These are phyloP conservation scores for Mormyrus proboscirostris DNA, from an alignment of 2,797 vertebrate genomes.

Conservation along the genomic window DNA sequence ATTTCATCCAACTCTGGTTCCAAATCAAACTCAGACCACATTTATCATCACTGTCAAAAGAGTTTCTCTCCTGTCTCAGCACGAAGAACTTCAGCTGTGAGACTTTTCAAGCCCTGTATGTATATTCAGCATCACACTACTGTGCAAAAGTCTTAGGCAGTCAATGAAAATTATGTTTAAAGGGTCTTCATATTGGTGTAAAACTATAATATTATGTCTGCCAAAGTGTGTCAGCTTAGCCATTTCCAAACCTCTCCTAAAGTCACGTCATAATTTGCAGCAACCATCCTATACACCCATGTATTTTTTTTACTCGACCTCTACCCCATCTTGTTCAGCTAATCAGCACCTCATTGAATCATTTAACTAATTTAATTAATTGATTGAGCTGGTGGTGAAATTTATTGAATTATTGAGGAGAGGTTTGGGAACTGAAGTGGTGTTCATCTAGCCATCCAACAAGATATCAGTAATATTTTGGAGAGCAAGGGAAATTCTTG, in stretches of 20 bases:
- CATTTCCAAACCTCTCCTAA: not conserved
- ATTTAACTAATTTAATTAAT: not conserved
- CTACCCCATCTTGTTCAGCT: not conserved
- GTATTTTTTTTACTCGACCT: not conserved
- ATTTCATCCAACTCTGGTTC: conserved; percentile 62
- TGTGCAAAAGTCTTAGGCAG: not conserved
- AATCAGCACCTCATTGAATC: not conserved
- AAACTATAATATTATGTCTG: not conserved
- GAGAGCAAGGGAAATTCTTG: not conserved
- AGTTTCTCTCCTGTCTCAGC: conserved; percentile 61
- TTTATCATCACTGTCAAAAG: conserved; percentile 39
- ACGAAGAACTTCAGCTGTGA: conserved; percentile 63
- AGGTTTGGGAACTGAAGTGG: not conserved
- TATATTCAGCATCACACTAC: not conserved
- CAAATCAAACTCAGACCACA: conserved; percentile 56
- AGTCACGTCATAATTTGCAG: not conserved
- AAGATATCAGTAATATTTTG: not conserved
- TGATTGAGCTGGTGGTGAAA: not conserved
- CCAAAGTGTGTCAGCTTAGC: not conserved
- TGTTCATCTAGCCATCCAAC: not conserved
- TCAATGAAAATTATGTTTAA: not conserved
- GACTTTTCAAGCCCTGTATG: conserved; percentile 61
- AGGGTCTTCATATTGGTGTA: not conserved
- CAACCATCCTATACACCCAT: not conserved
- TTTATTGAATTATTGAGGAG: not conserved